Conservation (phyloP, 1,140 invertebrate species). For the Nephila pilipes region DNA sequence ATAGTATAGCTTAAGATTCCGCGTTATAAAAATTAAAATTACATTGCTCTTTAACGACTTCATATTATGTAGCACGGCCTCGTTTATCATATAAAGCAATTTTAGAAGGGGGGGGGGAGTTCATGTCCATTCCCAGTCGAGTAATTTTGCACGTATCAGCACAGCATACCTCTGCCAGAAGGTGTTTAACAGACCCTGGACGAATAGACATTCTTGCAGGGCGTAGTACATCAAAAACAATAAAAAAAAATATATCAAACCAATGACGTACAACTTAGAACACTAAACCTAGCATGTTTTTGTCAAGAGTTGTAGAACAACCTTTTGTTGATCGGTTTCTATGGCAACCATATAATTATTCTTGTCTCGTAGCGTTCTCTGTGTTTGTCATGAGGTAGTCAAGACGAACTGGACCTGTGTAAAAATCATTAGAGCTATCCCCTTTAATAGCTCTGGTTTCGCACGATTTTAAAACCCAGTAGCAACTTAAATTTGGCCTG, state of each 20-base stretch:
- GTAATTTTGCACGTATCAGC: neutral
- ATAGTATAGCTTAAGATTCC: neutral
- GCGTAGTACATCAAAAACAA: slow-evolving; percentile 27
- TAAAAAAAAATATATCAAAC: neutral
- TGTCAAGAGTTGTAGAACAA: neutral
- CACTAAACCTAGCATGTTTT: neutral
- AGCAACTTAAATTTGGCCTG: slow-evolving; percentile 15
- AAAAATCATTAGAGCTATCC: slow-evolving; percentile 57
- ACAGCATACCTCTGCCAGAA: neutral
- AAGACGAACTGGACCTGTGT: neutral
- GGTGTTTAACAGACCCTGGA: slow-evolving; percentile 5
- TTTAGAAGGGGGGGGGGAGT: neutral
- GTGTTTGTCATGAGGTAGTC: neutral
- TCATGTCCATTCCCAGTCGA: neutral
- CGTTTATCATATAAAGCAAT: slow-evolving; percentile 8
- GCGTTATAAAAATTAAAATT: neutral
- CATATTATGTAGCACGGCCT: neutral
- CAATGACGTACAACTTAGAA: neutral
- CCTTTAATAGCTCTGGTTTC: neutral
- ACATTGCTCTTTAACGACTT: neutral
- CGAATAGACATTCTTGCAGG: neutral
- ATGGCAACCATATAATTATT: slow-evolving; percentile 51
- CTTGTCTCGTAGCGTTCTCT: slow-evolving; percentile 18
- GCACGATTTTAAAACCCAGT: slow-evolving; percentile 37
- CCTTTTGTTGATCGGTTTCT: slow-evolving; percentile 49